Evolutionary conservation across 2,888 invertebrate genomes (phyloP).

Genomic region (Phragmatobia fuliginosa): DNA sequence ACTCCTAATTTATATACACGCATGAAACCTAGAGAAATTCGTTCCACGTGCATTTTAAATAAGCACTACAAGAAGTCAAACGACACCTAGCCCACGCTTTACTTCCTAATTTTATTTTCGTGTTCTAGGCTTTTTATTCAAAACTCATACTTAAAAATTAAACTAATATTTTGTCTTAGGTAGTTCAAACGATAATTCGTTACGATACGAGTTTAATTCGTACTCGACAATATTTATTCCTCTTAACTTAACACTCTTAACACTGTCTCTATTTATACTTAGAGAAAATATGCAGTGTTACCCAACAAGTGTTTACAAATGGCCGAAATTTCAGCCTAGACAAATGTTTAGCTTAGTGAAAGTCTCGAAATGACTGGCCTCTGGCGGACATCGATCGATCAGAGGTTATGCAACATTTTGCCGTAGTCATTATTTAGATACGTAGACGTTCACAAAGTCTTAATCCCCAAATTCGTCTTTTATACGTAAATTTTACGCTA

Average conservation of each 20-base stretch:
- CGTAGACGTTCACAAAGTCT: not conserved
- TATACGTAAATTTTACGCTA: not conserved
- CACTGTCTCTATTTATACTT: not conserved
- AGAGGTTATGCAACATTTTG: constrained; percentile 4
- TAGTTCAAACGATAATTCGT: too few relatives aligned
- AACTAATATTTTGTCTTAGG: not conserved
- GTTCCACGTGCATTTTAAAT: too few relatives aligned
- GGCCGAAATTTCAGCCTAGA: constrained; percentile 56
- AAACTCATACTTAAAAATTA: not conserved
- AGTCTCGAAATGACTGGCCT: constrained; percentile 10
- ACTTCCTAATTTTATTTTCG: not conserved
- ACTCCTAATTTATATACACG: too few relatives aligned
- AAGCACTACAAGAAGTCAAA: too few relatives aligned
- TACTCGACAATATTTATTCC: not conserved
- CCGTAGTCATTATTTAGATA: constrained; percentile 30
- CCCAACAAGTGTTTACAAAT: constrained; percentile 35
- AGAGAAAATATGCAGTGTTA: constrained; percentile 7
- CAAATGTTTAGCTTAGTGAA: constrained; percentile 50
- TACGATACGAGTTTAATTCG: not conserved
- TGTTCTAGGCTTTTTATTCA: not conserved
- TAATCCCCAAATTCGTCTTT: not conserved
- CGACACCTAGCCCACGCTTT: too few relatives aligned
- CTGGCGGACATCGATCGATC: constrained; percentile 10
- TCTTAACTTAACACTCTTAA: not conserved
- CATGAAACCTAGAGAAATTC: too few relatives aligned